Evolutionary conservation across 2,113 vertebrate species (phyloP), one percentile per base, ranked within the genome.

Genomic region (Bos indicus): DNA sequence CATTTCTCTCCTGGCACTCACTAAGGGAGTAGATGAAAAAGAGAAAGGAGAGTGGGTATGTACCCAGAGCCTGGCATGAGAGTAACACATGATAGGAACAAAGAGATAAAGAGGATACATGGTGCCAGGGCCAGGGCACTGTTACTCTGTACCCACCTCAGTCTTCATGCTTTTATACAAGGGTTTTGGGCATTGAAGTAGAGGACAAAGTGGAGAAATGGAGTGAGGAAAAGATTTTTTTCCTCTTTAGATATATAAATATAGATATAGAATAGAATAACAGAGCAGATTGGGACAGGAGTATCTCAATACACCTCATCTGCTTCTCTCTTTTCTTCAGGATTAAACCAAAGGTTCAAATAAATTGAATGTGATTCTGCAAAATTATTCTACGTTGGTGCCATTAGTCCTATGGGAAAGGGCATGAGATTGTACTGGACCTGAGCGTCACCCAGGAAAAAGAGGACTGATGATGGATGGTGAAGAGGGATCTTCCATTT

Each of bases 91-190:
- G 52, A 14, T 0, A 40, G 64, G 33, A 71, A 26, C 25, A n/a
- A 7, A 62, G 43, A 2, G 9, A 25, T 6, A 64, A 2, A 74
- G 28, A 43, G 19, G 30, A 12, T 1, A 4, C 6, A 0, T 1
- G 15, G 13, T 30, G 2, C 23, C 86, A 52, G 23, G 46, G 8
- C 40, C 52, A 23, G 51, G 51, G 51, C 28, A 30, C 23, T 0
- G 4, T 67, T 17, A 13, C 46, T 94, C 71, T 87, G 10, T 26
- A 10, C 23, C 43, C 43, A 26, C 30, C 3, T 78, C 48, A 33
- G 52, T 90, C 36, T n/a, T 2, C 0, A 52, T 28, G 64, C 48
- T 78, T 36, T 52, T 25, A 80, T 43, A 30, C 16, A 57, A 46
- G 9, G 1, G 1, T 26, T 67, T 33, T 17, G 54, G 57, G 30